phyloP scores from a whole-genome alignment of 64 coral and sea anemone species.

The Platygyra sinensis region DNA sequence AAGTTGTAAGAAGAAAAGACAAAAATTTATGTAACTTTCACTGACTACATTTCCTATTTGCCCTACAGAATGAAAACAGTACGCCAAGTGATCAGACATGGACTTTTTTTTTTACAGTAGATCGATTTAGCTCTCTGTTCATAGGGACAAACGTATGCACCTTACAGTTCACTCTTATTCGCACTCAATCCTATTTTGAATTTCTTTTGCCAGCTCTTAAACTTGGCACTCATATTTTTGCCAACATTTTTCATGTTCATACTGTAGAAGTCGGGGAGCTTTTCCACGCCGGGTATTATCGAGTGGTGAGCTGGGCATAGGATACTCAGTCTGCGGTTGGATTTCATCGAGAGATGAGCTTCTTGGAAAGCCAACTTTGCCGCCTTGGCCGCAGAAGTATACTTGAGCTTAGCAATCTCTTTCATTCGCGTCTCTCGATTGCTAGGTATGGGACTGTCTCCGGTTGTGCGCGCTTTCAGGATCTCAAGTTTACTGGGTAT shows the following conservation, averaged over 20 bases:
- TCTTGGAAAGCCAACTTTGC: constrained; percentile 67
- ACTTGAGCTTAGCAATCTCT: constrained; percentile 52
- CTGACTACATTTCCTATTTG: too few relatives aligned
- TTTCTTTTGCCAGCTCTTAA: constrained; percentile 22
- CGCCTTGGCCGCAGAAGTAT: constrained; percentile 56
- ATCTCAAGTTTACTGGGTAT: not conserved
- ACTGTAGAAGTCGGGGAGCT: not conserved
- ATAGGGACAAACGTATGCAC: not conserved
- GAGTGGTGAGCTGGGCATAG: not conserved
- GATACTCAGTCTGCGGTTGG: constrained; percentile 8
- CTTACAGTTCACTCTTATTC: not conserved
- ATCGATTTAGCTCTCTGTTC: not conserved
- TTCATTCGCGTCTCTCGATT: constrained; percentile 7
- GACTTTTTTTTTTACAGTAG: not conserved
- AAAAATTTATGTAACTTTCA: too few relatives aligned
- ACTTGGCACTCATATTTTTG: not conserved
- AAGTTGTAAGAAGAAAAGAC: too few relatives aligned
- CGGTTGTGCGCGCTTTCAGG: not conserved
- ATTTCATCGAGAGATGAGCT: constrained; percentile 37
- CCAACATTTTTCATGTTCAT: too few relatives aligned
- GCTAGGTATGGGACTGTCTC: not conserved
- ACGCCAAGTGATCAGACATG: not conserved
- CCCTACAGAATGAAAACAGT: too few relatives aligned
- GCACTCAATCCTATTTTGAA: constrained; percentile 8
- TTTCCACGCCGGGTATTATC: not conserved